Evolutionary conservation across 1,140 invertebrate species (phyloP).

Genomic region (Zaprionus capensis): DNA sequence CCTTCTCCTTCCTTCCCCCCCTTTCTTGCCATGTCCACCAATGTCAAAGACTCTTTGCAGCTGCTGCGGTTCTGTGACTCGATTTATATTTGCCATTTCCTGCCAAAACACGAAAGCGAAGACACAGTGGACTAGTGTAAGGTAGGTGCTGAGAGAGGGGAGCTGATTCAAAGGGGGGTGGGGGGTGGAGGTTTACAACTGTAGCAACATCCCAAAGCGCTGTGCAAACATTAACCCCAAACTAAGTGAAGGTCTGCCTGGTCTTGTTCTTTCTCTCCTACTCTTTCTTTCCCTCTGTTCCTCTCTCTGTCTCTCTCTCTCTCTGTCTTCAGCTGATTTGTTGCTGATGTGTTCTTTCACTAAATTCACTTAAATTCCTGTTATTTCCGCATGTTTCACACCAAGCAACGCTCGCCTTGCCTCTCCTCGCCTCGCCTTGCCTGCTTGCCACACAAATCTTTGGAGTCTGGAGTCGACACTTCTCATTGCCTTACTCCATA

Average conservation of each 20-base stretch:
- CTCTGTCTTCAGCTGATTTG: slow-evolving; percentile 59
- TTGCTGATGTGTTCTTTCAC: slow-evolving; percentile 79
- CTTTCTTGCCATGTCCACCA: slow-evolving; percentile 15
- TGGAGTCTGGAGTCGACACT: slow-evolving; percentile 2
- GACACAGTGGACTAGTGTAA: slow-evolving; percentile 8
- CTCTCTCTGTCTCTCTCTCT: neutral
- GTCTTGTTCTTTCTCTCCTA: slow-evolving; percentile 24
- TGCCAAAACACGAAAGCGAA: slow-evolving; percentile 46
- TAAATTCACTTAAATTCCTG: slow-evolving; percentile 80
- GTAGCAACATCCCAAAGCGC: slow-evolving; percentile 22
- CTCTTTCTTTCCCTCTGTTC: neutral
- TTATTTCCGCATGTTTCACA: slow-evolving; percentile 79
- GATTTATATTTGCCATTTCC: slow-evolving; percentile 59
- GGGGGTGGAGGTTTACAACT: neutral
- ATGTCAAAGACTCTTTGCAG: slow-evolving; percentile 44
- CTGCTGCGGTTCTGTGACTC: slow-evolving; percentile 24
- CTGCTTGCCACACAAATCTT: slow-evolving; percentile 48
- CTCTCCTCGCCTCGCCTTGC: slow-evolving; percentile 5
- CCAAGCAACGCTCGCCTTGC: slow-evolving; percentile 21
- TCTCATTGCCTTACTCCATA: neutral
- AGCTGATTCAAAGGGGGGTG: neutral
- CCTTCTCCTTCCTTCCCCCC: neutral
- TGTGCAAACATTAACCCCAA: slow-evolving; percentile 52
- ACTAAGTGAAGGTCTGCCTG: slow-evolving; percentile 48
- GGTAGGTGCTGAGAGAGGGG: neutral